Evolutionary conservation across 64 coral and sea anemone genomes (phyloP).

Genomic region (Astreopora myriophthalma): DNA sequence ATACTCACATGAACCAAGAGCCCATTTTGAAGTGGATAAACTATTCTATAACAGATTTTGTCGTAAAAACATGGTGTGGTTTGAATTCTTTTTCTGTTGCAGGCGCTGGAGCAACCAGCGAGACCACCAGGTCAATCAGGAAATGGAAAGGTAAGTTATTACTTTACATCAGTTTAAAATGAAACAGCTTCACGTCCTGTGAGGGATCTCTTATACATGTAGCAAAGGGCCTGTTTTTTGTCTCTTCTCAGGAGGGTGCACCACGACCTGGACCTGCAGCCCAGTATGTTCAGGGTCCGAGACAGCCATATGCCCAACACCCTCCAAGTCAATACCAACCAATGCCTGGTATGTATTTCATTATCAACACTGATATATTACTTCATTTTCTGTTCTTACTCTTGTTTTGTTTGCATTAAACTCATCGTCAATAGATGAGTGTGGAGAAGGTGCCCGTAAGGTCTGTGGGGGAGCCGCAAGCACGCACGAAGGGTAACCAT

Average conservation of each 20-base stretch:
- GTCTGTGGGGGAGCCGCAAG: no score
- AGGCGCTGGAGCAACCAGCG: constrained; percentile 72
- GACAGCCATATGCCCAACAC: neutral
- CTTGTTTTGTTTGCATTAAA: no score
- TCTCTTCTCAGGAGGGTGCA: neutral
- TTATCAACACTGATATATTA: neutral
- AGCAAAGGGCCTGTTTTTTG: neutral
- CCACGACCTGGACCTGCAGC: neutral
- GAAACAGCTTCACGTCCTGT: no score
- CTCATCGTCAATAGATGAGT: no score
- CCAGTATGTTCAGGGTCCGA: neutral
- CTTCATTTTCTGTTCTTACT: no score
- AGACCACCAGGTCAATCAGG: constrained; percentile 60
- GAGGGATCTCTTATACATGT: no score
- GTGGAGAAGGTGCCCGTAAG: no score
- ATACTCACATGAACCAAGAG: no score
- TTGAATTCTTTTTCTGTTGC: constrained; percentile 4
- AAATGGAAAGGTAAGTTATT: constrained; percentile 48
- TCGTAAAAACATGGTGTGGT: no score
- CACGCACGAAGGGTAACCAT: no score
- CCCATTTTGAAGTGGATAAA: no score
- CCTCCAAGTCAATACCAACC: constrained; percentile 29
- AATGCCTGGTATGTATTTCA: neutral
- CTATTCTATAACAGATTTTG: no score
- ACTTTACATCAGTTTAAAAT: neutral